phyloP scores from a whole-genome alignment of 2,888 invertebrate species.

The Sesia apiformis region DNA sequence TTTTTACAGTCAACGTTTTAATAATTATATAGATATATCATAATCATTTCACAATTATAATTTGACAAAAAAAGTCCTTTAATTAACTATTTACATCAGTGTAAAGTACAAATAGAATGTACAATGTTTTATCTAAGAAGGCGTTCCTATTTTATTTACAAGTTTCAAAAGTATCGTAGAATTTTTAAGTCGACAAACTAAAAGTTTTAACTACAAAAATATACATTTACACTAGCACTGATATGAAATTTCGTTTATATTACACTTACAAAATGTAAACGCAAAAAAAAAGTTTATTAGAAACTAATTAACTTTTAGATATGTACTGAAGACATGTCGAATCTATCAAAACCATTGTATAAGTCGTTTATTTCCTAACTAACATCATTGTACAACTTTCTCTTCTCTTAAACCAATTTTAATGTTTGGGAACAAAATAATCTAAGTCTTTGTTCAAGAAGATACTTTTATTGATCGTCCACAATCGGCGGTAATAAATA shows the following conservation, averaged over 20 bases:
- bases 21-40: not conserved
- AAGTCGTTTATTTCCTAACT: slow-evolving; percentile 23
- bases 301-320: slow-evolving; percentile 17
- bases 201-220: not conserved
- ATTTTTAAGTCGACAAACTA: not conserved
- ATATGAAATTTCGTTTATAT: not conserved
- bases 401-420: not conserved
- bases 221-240: not conserved
- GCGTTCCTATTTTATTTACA: slow-evolving; percentile 49
- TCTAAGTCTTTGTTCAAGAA: not conserved
- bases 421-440: not conserved
- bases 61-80: not conserved
- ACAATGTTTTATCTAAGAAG: slow-evolving; percentile 46
- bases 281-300: not conserved
- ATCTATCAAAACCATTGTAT: slow-evolving; percentile 20
- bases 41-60: not conserved
- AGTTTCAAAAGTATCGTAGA: not conserved
- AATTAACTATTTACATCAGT: slow-evolving; percentile 31
- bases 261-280: not conserved
- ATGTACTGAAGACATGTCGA: slow-evolving; percentile 37
- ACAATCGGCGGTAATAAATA: slow-evolving; percentile 4
- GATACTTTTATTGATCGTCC: not conserved
- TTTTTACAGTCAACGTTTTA: not conserved
- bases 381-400: slow-evolving; percentile 4
- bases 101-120: slow-evolving; percentile 13